Conservation (phyloP, 2,888 invertebrate genomes). For the Fragum sueziense region DNA sequence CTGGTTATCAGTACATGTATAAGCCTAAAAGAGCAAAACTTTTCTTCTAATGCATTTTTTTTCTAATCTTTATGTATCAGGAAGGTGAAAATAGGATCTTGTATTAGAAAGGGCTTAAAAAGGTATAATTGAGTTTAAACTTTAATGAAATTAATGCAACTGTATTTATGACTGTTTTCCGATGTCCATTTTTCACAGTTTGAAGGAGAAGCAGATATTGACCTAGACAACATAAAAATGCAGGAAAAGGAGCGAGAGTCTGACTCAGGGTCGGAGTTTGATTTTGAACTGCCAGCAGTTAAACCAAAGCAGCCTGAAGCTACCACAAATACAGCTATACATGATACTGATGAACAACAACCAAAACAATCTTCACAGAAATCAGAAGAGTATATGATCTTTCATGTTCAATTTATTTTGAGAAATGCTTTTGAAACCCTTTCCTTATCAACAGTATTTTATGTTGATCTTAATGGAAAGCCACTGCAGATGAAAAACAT, state of each 20-base stretch:
- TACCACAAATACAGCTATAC: too few relatives aligned
- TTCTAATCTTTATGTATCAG: neutral
- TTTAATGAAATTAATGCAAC: neutral
- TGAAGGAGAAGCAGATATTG: slow-evolving; percentile 33
- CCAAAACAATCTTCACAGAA: neutral
- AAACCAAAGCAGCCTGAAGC: slow-evolving; percentile 7
- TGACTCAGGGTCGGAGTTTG: slow-evolving; percentile 69
- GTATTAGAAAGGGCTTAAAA: neutral
- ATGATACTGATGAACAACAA: neutral
- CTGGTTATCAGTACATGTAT: neutral
- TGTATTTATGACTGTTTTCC: neutral
- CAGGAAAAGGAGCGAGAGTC: slow-evolving; percentile 42
- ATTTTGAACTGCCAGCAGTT: slow-evolving; percentile 64
- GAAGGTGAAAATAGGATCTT: too few relatives aligned
- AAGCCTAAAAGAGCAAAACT: neutral
- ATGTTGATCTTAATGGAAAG: too few relatives aligned
- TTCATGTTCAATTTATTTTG: too few relatives aligned
- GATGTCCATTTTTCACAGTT: neutral
- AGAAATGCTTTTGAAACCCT: too few relatives aligned
- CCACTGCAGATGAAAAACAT: too few relatives aligned
- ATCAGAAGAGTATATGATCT: neutral
- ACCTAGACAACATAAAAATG: slow-evolving; percentile 46
- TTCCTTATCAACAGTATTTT: too few relatives aligned
- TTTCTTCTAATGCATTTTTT: neutral
- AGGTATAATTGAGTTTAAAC: neutral